Conservation (phyloP, 2,113 vertebrate genomes). For the Oenanthe oenanthe region DNA sequence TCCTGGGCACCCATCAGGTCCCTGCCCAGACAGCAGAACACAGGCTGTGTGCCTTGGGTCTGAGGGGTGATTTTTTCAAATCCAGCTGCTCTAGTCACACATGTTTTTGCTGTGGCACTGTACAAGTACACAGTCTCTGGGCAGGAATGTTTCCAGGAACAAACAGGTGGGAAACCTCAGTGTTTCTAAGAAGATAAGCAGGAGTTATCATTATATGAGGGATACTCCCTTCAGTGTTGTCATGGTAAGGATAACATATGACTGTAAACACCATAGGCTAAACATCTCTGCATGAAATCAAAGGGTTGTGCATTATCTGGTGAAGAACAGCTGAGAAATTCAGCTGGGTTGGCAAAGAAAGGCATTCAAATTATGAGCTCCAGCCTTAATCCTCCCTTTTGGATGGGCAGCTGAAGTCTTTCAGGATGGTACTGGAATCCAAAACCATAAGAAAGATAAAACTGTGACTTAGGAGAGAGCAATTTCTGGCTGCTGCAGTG, state of each 20-base stretch:
- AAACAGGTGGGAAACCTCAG: conserved; percentile 36
- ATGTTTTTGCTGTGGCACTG: not conserved
- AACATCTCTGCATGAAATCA: conserved; percentile 19
- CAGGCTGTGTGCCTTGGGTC: not conserved
- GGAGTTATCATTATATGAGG: conserved; percentile 25
- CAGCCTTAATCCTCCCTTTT: conserved; percentile 35
- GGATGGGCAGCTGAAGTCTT: conserved; percentile 12
- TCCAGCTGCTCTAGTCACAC: not conserved
- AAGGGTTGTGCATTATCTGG: conserved; percentile 27
- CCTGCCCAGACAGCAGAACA: not conserved
- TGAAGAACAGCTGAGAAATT: conserved; percentile 58
- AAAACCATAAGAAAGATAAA: conserved; percentile 26
- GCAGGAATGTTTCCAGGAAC: conserved; percentile 3
- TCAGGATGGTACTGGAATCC: conserved; percentile 5
- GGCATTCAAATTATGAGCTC: conserved; percentile 20
- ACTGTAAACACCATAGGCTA: conserved; percentile 37
- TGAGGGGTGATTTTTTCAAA: not conserved
- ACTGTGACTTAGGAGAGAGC: not conserved
- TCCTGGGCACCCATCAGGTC: not conserved
- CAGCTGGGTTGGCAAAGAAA: conserved; percentile 21
- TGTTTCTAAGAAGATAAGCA: conserved; percentile 45
- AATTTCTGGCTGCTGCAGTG: not conserved
- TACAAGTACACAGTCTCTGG: not conserved
- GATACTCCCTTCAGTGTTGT: conserved; percentile 31
- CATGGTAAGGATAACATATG: conserved; percentile 41